Evolutionary conservation across 92 coral and sea anemone genomes (phyloP).

Genomic region (Parazoanthus swiftii): DNA sequence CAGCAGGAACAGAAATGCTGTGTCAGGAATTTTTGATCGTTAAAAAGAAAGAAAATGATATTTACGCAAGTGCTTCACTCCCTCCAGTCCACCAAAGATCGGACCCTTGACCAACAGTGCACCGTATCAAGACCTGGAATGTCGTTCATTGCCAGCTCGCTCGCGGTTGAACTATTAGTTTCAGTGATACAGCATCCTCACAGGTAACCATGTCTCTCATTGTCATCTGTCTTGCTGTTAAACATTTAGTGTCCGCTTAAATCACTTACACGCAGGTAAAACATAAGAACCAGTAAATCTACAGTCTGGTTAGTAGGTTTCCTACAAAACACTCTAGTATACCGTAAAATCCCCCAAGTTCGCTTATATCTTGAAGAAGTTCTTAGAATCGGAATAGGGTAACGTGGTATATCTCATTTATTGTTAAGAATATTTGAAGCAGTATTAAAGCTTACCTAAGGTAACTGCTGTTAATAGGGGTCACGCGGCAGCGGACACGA

Average conservation of each 20-base stretch:
- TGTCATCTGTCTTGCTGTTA: not conserved
- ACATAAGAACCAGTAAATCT: not conserved
- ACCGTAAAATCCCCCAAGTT: not conserved
- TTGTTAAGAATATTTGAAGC: not conserved
- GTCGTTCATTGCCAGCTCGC: conserved; percentile 86
- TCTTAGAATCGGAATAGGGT: not conserved
- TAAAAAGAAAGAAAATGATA: not conserved
- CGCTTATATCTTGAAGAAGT: not conserved
- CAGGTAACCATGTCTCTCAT: conserved; percentile 51
- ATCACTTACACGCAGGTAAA: conserved; percentile 73
- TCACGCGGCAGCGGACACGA: conserved; percentile 88
- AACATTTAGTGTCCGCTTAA: conserved; percentile 62
- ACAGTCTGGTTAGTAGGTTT: not conserved
- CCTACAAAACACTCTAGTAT: no score
- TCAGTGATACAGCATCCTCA: conserved; percentile 85
- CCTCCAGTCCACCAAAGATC: conserved; percentile 91
- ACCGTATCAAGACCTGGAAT: conserved; percentile 97
- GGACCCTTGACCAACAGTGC: conserved; percentile 97
- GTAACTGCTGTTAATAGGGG: conserved; percentile 50
- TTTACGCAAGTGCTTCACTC: not conserved
- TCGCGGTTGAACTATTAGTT: conserved; percentile 89
- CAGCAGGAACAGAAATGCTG: not conserved
- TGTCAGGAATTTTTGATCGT: not conserved
- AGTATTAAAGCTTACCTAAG: not conserved
- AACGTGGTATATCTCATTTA: no score